phyloP scores from a whole-genome alignment of 2,888 invertebrate genomes.

The Ophraella communa region DNA sequence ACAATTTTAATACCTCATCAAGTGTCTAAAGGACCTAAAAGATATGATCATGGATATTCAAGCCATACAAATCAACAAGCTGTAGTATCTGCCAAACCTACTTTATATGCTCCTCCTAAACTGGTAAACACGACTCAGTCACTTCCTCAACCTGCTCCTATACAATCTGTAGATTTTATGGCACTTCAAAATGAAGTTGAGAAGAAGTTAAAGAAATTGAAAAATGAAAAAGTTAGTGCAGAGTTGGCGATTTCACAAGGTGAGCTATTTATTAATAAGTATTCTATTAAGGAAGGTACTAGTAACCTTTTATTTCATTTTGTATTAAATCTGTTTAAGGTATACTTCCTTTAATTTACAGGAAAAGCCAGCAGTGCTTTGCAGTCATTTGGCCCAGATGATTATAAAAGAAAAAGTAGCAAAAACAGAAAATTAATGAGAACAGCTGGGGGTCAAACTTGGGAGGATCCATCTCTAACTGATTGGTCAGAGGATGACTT shows the following conservation, averaged over 20 bases:
- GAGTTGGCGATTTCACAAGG: constrained; percentile 71
- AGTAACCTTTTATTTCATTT: not conserved
- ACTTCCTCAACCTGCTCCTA: constrained; percentile 44
- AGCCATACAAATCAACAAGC: constrained; percentile 62
- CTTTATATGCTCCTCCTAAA: constrained; percentile 68
- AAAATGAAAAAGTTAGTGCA: constrained; percentile 71
- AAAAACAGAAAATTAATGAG: constrained; percentile 76
- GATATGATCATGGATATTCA: constrained; percentile 51
- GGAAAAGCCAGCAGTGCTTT: constrained; percentile 65
- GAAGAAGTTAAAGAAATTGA: constrained; percentile 67
- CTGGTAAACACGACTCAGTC: constrained; percentile 46
- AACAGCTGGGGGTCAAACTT: constrained; percentile 91
- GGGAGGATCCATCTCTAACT: constrained; percentile 92
- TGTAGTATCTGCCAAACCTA: constrained; percentile 74
- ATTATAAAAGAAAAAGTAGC: constrained; percentile 58
- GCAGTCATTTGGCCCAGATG: constrained; percentile 65
- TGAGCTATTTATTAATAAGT: not conserved
- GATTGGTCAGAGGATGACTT: constrained; percentile 99
- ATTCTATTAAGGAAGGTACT: not conserved
- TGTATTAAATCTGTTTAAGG: not conserved
- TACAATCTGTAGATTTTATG: constrained; percentile 61
- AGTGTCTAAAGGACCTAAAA: constrained; percentile 59
- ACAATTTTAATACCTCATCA: constrained; percentile 76
- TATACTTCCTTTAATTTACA: constrained; percentile 34
- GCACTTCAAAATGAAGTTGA: constrained; percentile 65